Evolutionary conservation across 2,888 invertebrate genomes (phyloP).

Genomic region (Taphrorychus bicolor): DNA sequence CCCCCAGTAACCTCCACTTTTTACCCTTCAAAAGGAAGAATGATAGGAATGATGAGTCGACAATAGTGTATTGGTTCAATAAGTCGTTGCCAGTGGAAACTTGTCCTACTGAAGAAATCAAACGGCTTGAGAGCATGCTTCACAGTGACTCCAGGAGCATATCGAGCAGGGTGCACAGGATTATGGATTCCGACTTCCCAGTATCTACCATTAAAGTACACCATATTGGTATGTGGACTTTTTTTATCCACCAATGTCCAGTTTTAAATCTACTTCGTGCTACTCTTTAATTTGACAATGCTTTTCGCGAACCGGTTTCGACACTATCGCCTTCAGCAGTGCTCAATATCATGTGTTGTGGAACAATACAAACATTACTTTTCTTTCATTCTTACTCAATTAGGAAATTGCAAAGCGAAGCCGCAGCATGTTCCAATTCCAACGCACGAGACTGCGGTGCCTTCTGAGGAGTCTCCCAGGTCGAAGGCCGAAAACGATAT

Average conservation of each 20-base stretch:
- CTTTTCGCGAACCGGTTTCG: too few relatives aligned
- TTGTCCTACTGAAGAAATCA: conserved; percentile 82
- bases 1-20: conserved; percentile 76
- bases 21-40: conserved; percentile 70
- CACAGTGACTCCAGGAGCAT: conserved; percentile 62
- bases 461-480: conserved; percentile 50
- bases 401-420: conserved; percentile 63
- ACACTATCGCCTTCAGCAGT: too few relatives aligned
- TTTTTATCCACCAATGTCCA: too few relatives aligned
- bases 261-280: too few relatives aligned
- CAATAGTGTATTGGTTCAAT: conserved; percentile 82
- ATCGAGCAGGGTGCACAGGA: conserved; percentile 67
- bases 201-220: conserved; percentile 70
- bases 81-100: conserved; percentile 74
- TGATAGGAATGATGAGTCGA: conserved; percentile 61
- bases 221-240: conserved; percentile 59
- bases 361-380: too few relatives aligned
- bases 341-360: too few relatives aligned
- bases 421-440: conserved; percentile 15
- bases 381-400: not conserved
- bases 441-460: conserved; percentile 49
- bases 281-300: too few relatives aligned
- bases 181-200: conserved; percentile 76
- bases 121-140: conserved; percentile 73
- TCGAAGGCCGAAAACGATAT: conserved; percentile 68